Base-by-base conservation (phyloP, 2,797 vertebrate genomes). In the Emydoidea blandingii region DNA sequence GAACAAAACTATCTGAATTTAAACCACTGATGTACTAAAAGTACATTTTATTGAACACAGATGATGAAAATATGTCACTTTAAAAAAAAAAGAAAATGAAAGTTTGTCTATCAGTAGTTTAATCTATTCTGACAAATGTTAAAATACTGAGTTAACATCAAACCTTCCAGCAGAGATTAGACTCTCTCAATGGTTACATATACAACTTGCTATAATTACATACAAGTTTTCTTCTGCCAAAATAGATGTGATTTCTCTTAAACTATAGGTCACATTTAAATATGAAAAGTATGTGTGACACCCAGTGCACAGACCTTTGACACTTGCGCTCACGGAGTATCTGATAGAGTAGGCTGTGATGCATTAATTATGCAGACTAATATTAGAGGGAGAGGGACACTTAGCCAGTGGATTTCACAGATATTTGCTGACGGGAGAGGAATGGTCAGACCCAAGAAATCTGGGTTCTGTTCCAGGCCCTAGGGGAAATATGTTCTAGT, bases 1-100 rank as follows among this genome's bases (percentile, higher is more conserved):
- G 87, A 96, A 88, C 47, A 81, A 94, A 94, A 87, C 34, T 84
- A 49, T 93, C 76, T 53, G 94, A 85, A 54, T 56, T 94, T 82
- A 93, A 92, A 80, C 8, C 34, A 65, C 37, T 85, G 94, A 83
- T 19, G 10, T 57, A 91, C 23, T 79, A 74, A 94, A 92, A 96
- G 59, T 81, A 92, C 91, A 94, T 25, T 88, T 86, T 56, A 93
- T 12, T 82, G 29, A 95, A 84, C 7, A 50, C n/a, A 82, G 62
- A 86, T 37, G 52, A 84, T 54, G 91, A 93, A 56, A 44, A 11
- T 6, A 2, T 80, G 79, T 89, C 85, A 62, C 15, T 84, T 44
- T 68, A 57, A 56, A 56, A 87, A 29, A 62, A 62, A 31, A 31
- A 11, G 29, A 18, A 88, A 87, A 91, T 10, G 8, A 47, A 95